Base-by-base conservation (phyloP, 2,113 vertebrate species). In the Lucifuga dentata region DNA sequence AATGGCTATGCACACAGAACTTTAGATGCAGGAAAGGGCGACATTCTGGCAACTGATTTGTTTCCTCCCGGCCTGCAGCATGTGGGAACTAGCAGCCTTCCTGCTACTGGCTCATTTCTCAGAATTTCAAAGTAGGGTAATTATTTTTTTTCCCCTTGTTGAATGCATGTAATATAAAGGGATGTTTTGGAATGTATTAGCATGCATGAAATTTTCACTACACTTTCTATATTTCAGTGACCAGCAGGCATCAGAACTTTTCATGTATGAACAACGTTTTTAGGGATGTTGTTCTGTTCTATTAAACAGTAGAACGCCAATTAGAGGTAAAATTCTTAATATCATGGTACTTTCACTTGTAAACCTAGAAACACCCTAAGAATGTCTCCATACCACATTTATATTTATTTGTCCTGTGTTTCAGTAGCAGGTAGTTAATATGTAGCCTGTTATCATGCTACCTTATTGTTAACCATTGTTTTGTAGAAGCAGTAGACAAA, bases 111-210 rank as follows among this genome's bases (percentile, higher is more conserved):
- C 19, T 52, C 3, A 41, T 20, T 43, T 21, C 15, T 43, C 12
- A 15, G 41, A 11, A 46, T 5, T 66, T 36, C 5, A 12, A 16
- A 63, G 2, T 15, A 2, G 7, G 5, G n/a, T n/a, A 20, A 20
- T 1, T 21, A n/a, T 29, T 9, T 45, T 26, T 0, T 9, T 41
- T 50, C 41, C 24, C 56, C 38, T 17, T 3, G 12, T n/a, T 16
- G 35, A 11, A 6, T 19, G 24, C 9, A 41, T 53, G 21, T 0
- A 51, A 3, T 46, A 17, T n/a, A n/a, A 50, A 76, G n/a, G 3
- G 21, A 5, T 10, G 41, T 36, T 26, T 48, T 58, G 56, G 68
- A 70, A 74, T 80, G 59, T 24, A 65, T 11, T 12, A 59, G 20
- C 39, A 48, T 36, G 17, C 12, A 16, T 9, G 3, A 41, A 51